Conservation (phyloP, 2,113 vertebrate genomes). For the Phalacrocorax brasilianus region DNA sequence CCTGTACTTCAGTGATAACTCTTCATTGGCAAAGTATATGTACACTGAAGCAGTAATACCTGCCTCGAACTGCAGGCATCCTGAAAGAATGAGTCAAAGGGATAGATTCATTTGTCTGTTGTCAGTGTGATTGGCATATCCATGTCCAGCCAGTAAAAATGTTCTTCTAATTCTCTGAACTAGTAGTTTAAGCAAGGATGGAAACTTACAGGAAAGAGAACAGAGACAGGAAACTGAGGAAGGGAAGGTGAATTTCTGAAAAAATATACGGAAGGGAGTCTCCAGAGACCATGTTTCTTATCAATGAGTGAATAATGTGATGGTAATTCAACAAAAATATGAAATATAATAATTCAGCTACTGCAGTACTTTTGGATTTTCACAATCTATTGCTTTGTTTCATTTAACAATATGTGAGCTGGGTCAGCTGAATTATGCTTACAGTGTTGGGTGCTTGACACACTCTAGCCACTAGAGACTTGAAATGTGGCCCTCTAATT, state of each 20-base stretch:
- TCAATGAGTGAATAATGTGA: background rate
- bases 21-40: background rate
- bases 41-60: background rate
- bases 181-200: background rate
- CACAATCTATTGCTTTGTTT: background rate
- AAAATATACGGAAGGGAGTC: background rate
- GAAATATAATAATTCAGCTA: background rate
- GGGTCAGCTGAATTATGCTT: background rate
- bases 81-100: background rate
- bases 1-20: background rate
- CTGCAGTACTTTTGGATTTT: background rate
- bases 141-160: background rate
- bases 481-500: background rate
- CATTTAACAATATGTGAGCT: background rate
- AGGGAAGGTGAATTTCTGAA: background rate
- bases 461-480: fast-evolving
- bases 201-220: background rate
- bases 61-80: background rate
- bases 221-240: background rate
- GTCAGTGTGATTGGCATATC: background rate
- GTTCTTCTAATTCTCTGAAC: background rate
- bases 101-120: background rate
- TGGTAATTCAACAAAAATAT: background rate
- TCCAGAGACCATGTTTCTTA: background rate
- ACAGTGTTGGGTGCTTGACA: background rate